These are phyloP conservation scores for Cygnus olor DNA, from an alignment of 2,797 vertebrate species.

Conservation along the genomic window DNA sequence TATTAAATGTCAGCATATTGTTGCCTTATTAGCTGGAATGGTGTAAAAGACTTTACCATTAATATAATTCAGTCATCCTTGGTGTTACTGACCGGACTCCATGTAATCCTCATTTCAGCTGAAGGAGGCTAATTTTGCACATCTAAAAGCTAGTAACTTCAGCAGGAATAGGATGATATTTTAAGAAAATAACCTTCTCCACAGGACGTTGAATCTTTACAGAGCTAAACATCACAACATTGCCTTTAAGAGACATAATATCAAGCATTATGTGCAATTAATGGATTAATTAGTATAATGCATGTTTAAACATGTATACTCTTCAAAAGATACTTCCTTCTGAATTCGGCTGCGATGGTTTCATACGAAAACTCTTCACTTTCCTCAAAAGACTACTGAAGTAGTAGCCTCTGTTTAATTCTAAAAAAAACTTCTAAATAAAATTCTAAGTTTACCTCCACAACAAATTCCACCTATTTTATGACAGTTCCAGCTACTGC, in stretches of 20 bases:
- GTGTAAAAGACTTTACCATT: background rate
- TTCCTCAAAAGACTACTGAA: background rate
- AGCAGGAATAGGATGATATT: background rate
- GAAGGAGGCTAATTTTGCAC: background rate
- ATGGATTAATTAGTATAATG: background rate
- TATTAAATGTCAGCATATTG: slow-evolving; percentile 46
- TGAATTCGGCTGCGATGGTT: background rate
- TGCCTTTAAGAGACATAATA: background rate
- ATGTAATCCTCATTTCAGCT: background rate
- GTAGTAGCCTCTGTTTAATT: background rate
- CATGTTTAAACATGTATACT: background rate
- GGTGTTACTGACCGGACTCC: background rate
- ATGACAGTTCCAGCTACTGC: background rate
- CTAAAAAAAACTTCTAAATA: background rate
- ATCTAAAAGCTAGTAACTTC: background rate
- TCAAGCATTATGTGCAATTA: background rate
- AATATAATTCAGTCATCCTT: background rate
- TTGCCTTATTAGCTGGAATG: background rate
- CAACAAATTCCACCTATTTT: background rate
- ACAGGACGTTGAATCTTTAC: background rate
- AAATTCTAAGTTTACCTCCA: background rate
- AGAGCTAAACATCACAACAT: background rate
- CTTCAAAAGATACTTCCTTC: background rate
- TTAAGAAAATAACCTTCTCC: background rate
- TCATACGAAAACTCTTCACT: background rate